phyloP scores from a whole-genome alignment of 2,888 invertebrate genomes.

The Stenotaenia linearis region DNA sequence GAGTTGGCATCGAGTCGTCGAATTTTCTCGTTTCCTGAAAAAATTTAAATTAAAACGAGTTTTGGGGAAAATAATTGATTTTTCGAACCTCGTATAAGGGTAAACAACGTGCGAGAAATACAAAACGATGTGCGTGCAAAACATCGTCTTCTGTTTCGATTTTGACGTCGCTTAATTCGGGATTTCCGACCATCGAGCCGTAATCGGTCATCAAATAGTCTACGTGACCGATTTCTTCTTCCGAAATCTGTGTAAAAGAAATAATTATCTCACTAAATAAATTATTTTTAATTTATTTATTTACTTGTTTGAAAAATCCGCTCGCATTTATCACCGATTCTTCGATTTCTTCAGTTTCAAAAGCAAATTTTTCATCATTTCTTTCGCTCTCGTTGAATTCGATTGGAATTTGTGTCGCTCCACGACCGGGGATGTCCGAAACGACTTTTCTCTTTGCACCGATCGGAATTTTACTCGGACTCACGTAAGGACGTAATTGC shows the following conservation, averaged over 20 bases:
- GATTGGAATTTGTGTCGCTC: not conserved
- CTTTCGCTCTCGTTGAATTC: not conserved
- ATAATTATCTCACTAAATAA: too few relatives aligned
- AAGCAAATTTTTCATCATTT: too few relatives aligned
- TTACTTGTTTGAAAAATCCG: not conserved
- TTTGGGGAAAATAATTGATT: too few relatives aligned
- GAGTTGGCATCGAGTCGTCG: not conserved
- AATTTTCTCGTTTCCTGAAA: not conserved
- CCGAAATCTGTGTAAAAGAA: not conserved
- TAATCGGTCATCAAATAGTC: not conserved
- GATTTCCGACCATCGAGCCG: not conserved
- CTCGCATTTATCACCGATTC: not conserved
- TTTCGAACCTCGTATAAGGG: not conserved
- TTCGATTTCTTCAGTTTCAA: too few relatives aligned
- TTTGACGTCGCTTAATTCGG: not conserved
- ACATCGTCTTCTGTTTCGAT: not conserved
- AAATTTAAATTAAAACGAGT: too few relatives aligned
- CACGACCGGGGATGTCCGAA: not conserved
- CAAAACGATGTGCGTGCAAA: not conserved
- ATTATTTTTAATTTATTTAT: too few relatives aligned
- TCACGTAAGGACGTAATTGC: too few relatives aligned
- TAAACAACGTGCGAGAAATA: not conserved
- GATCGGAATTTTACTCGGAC: not conserved
- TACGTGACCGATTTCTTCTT: not conserved
- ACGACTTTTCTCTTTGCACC: not conserved